Evolutionary conservation across 2,113 vertebrate species (phyloP), one percentile per base, ranked within the genome.

Genomic region (Plotosus lineatus): DNA sequence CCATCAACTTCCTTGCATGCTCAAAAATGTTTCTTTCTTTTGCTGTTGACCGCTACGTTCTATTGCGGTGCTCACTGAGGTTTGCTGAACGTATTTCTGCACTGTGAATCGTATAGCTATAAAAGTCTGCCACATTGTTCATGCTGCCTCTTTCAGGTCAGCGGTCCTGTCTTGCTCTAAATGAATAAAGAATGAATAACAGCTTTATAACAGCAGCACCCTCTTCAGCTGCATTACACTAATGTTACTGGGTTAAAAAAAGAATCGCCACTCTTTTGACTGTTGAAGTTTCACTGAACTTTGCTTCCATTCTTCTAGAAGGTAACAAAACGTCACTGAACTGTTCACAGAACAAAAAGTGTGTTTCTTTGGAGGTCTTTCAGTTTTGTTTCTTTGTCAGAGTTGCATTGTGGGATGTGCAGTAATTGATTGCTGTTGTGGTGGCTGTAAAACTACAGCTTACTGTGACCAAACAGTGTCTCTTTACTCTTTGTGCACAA

Each of bases 341-440:
- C 78, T 60, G 74, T 80, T 80, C 36, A 21, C 58, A 66, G 84
- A 81, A 86, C 79, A 85, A 75, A 85, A 75, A 78, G 51, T 28
- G 74, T 42, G 78, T 53, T 78, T 63, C 78, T 65, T 28, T 17
- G 73, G 60, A 69, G 72, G 56, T 80, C 63, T 63, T 83, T 42
- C 68, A 69, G n/a, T 75, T 23, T 19, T 69, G 60, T 75, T 78
- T 42, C 56, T 50, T 76, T 85, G 80, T 55, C 38, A 78, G 55
- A 14, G 5, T 48, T 40, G 40, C 51, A 78, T 74, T 79, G 78
- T 77, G 38, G 33, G 65, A 65, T 61, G 19, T 78, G 31, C 36
- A 33, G 40, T 15, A 46, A 73, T 28, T 83, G 51, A 75, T 66
- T 38, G 56, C 33, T 40, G 56, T 63, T 58, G 61, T n/a, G 77